Conservation (phyloP, 2,113 vertebrate genomes). For the Accipiter cooperii region DNA sequence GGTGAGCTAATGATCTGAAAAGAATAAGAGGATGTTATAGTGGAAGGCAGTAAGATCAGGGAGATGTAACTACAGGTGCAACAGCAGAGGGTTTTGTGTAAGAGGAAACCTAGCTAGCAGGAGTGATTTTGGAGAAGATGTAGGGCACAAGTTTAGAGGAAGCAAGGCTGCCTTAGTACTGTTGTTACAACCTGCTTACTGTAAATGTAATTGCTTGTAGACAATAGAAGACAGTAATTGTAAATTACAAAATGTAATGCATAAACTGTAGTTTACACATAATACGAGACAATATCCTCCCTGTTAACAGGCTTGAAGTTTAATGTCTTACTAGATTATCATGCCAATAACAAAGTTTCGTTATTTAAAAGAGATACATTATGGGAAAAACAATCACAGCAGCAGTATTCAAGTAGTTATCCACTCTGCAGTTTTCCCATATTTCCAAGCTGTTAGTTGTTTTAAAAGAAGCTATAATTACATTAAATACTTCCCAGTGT, state of each 20-base stretch:
- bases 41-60: neutral
- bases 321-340: constrained; percentile 39
- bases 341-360: neutral
- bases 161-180: neutral
- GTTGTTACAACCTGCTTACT: constrained; percentile 11
- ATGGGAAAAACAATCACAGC: constrained; percentile 13
- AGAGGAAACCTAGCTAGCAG: neutral
- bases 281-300: neutral
- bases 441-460: constrained; percentile 30
- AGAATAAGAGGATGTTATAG: neutral
- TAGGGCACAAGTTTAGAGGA: neutral
- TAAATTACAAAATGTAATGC: constrained; percentile 1
- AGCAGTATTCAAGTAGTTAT: constrained; percentile 4
- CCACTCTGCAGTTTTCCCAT: neutral
- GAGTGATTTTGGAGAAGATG: neutral
- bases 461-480: constrained; percentile 36
- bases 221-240: constrained; percentile 28
- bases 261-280: constrained; percentile 7
- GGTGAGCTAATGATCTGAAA: neutral
- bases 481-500: constrained; percentile 19
- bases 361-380: constrained; percentile 51
- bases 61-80: neutral
- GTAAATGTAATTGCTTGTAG: constrained; percentile 50
- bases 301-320: constrained; percentile 43
- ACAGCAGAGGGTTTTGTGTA: neutral